Base-by-base conservation (phyloP, 1,140 invertebrate genomes). In the Neelides sp. region DNA sequence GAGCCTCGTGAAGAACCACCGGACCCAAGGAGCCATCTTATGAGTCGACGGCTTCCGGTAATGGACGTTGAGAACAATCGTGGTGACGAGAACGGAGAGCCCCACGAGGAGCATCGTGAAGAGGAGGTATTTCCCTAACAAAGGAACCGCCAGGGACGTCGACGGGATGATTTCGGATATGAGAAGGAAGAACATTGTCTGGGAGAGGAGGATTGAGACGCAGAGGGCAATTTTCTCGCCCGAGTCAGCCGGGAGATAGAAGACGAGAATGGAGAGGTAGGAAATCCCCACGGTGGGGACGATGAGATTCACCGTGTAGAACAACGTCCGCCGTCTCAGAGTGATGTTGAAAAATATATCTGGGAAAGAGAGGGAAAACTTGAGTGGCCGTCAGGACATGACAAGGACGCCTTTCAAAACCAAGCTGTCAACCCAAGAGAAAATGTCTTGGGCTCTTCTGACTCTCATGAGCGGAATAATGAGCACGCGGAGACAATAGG, bases 271-370 rank as follows among this genome's bases (percentile, higher is more conserved):
- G 3, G 87, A 90, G 2, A 92, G 70, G 64, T 88, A 91, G 2
- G 85, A 90, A 52, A 94, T 92, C 37, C 88, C 87, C 2, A 95
- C 89, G 62, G 86, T 92, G 0, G 89, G 90, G 13, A 93, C 83
- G 56, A 95, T 95, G 5, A 95, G 71, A 65, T 96, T 96, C 1
- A 96, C 91, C 0, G 91, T 93, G 73, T 97, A 95, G 69, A 96
- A 95, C 4, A 97, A 71, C 0, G 91, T 95, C 68, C 94, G 93
- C 1, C 93, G 75, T 12, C 95, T 71, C 17, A 99, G 70, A 0
- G 92, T 96, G 54, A 99, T 94, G 68, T 97, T 95, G 77, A 97
- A 97, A 69, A 93, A 95, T 49, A 97, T 95, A 71, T 97, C 92
- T 77, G 77, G 61, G 69, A 74, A 71, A 8, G 68, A 67, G 37